Evolutionary conservation across 2,888 invertebrate species (phyloP), one percentile per base, ranked within the genome.

Genomic region (Galerucella nymphaeae): DNA sequence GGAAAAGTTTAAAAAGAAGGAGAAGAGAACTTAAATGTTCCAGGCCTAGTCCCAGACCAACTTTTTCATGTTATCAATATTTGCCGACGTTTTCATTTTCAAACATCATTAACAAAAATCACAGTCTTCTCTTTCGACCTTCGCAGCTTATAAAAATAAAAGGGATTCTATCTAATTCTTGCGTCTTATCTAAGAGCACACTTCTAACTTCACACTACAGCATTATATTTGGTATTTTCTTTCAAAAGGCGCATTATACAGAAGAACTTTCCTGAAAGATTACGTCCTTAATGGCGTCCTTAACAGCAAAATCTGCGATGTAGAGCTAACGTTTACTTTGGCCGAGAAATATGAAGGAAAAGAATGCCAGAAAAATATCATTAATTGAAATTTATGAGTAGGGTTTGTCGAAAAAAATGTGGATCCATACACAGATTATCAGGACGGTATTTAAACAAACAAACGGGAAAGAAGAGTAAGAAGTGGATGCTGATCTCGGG

Each of bases 321-420:
- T 59, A 53, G 41, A 55, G 61, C 41, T 41, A 55, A 20, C 68
- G 68, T 61, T 61, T 61, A 68, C 61, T 61, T 30, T 50, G 53
- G 5, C 42, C 20, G 42, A 64, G 38, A 64, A 64, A 64, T 62
- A 70, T 70, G 45, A 70, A 70, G 57, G 55, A 70, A 70, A 30
- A 42, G 57, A 70, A 70, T 38, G 70, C 45, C 70, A 70, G 64
- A 70, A 64, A 70, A 70, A 70, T 63, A 63, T 63, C 70, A 64
- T 70, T 70, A 63, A 64, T 63, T 63, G 63, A 57, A 70, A 70
- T 70, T 70, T 70, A 70, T 64, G 45, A 53, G 23, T 16, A n/a
- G 50, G 16, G 20, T 48, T 58, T 57, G 55, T 41, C 57, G 50
- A 67, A 20, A 38, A 18, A 16, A 59, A 62, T 41, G 59, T 18